phyloP scores from a whole-genome alignment of 2,113 vertebrate genomes.

The Bettongia penicillata region DNA sequence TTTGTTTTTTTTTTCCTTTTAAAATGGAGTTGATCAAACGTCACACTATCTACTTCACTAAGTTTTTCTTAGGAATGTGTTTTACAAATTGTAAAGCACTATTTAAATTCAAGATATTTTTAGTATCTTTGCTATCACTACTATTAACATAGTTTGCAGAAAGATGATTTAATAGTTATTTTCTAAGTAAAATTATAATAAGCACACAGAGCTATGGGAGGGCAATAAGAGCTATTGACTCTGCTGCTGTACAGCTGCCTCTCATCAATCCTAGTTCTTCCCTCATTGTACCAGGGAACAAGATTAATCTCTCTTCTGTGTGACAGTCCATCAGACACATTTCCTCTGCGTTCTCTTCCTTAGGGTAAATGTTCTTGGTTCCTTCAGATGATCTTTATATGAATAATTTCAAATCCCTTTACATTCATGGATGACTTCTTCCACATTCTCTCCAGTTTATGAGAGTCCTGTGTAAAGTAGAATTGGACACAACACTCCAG shows the following conservation, averaged over 20 bases:
- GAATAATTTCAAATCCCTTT: not conserved
- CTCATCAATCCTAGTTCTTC: not conserved
- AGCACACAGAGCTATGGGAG: not conserved
- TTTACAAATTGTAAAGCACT: not conserved
- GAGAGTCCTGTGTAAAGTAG: not conserved
- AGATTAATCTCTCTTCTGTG: not conserved
- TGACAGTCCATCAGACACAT: not conserved
- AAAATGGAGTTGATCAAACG: not conserved
- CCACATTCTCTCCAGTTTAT: not conserved
- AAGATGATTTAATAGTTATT: not conserved
- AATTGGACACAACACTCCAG: not conserved
- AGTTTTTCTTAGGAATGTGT: not conserved
- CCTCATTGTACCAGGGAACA: not conserved
- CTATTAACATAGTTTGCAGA: not conserved
- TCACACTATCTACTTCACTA: not conserved
- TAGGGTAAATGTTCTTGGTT: not conserved
- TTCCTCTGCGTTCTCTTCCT: not conserved
- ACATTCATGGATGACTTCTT: not conserved
- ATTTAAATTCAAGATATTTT: not conserved
- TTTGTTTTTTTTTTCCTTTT: no score
- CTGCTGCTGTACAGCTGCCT: not conserved
- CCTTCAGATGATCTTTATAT: not conserved
- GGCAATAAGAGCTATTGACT: not conserved
- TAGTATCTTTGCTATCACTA: not conserved
- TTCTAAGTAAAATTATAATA: not conserved